Evolutionary conservation across 2,888 invertebrate species (phyloP).

Genomic region (Drosophila pseudotakahashii): DNA sequence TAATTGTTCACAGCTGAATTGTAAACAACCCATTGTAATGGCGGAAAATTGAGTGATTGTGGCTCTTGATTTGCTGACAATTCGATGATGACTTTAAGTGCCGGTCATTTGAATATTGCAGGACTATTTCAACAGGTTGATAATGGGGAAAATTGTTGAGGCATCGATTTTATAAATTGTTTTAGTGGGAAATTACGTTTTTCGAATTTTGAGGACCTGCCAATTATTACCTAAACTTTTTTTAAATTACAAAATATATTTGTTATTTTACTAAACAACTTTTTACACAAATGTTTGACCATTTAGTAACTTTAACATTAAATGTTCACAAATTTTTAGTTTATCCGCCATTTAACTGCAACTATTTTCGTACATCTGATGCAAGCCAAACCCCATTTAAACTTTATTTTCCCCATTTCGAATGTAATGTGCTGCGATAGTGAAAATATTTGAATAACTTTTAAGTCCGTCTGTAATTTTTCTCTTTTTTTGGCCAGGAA

Average conservation of each 20-base stretch:
- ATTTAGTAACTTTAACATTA: neutral
- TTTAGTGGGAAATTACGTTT: neutral
- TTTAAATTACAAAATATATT: neutral
- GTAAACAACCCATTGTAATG: constrained; percentile 48
- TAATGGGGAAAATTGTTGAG: neutral
- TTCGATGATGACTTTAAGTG: constrained; percentile 14
- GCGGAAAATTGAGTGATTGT: constrained; percentile 22
- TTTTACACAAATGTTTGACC: neutral
- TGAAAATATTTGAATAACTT: constrained; percentile 51
- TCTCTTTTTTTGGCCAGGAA: constrained; percentile 51
- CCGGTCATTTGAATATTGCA: constrained; percentile 23
- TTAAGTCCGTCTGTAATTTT: constrained; percentile 1
- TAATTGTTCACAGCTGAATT: constrained; percentile 67
- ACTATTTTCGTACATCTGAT: neutral
- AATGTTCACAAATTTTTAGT: neutral
- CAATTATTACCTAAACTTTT: neutral
- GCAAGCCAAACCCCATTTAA: constrained; percentile 22
- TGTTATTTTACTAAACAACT: neutral
- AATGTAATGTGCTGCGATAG: constrained; percentile 47
- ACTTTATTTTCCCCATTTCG: constrained; percentile 24
- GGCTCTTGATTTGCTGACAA: constrained; percentile 25
- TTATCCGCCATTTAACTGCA: neutral
- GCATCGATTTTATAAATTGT: neutral
- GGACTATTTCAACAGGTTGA: constrained; percentile 25
- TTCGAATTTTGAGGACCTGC: neutral